Conservation (phyloP, 2,113 vertebrate species). For the Pyrgilauda ruficollis region DNA sequence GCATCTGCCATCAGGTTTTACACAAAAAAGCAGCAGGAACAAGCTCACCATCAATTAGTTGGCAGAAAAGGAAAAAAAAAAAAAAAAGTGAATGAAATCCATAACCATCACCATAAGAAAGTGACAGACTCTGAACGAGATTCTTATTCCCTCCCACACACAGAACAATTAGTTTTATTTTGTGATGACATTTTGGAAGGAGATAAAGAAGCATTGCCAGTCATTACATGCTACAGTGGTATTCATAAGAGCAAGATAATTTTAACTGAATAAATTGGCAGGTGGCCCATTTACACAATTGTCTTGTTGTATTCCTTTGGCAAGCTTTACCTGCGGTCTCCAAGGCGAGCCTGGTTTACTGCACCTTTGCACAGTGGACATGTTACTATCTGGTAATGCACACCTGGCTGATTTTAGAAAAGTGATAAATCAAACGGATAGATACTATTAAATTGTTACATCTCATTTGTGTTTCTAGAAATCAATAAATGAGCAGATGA, state of each 20-base stretch:
- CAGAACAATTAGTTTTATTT: neutral
- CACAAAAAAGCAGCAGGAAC: neutral
- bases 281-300: neutral
- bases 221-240: neutral
- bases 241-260: neutral
- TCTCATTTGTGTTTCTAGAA: neutral
- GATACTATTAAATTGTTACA: neutral
- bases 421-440: neutral
- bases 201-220: neutral
- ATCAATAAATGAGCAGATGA: neutral
- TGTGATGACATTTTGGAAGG: neutral
- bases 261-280: neutral
- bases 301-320: neutral
- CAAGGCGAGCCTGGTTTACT: rapidly evolving
- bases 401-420: neutral
- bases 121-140: neutral
- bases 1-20: neutral
- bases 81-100: neutral
- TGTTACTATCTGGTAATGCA: neutral
- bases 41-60: neutral
- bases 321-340: neutral
- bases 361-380: neutral
- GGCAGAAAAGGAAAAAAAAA: neutral
- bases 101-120: neutral
- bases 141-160: neutral